These are phyloP conservation scores for Zingel zingel DNA, from an alignment of 2,113 vertebrate genomes.

Conservation along the genomic window DNA sequence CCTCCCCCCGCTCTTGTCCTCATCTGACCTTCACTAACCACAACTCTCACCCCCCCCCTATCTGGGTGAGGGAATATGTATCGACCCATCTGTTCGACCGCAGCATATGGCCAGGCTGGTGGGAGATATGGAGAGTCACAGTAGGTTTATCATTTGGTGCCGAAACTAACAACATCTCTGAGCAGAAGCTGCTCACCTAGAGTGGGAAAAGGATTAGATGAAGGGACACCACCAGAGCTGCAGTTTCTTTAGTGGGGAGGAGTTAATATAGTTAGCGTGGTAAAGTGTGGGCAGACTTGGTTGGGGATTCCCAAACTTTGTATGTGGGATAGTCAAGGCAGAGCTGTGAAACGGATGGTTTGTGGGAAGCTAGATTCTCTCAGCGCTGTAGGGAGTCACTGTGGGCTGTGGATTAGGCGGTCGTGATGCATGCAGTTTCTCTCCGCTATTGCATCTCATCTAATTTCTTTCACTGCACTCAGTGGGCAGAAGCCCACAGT, in stretches of 20 bases:
- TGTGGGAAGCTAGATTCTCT: constrained; percentile 67
- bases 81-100: constrained; percentile 60
- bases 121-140: constrained; percentile 29
- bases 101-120: constrained; percentile 41
- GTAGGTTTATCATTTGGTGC: constrained; percentile 36
- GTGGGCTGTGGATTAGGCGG: constrained; percentile 60
- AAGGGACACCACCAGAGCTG: neutral
- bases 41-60: constrained; percentile 35
- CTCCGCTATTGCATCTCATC: constrained; percentile 37
- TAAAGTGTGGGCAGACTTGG: constrained; percentile 30
- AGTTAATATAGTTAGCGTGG: constrained; percentile 1
- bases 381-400: constrained; percentile 48
- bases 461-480: constrained; percentile 50
- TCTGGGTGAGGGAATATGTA: constrained; percentile 46
- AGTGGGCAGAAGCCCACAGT: constrained; percentile 67
- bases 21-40: constrained; percentile 20
- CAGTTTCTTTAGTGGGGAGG: constrained; percentile 14
- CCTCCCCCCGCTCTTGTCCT: constrained; percentile 36
- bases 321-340: constrained; percentile 47
- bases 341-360: constrained; percentile 50
- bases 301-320: constrained; percentile 53
- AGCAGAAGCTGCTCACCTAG: constrained; percentile 1
- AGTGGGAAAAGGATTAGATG: constrained; percentile 1
- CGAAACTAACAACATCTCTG: constrained; percentile 29
- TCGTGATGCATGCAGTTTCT: constrained; percentile 59